Evolutionary conservation across 2,113 vertebrate species (phyloP).

Genomic region (Rousettus leschenaultii): DNA sequence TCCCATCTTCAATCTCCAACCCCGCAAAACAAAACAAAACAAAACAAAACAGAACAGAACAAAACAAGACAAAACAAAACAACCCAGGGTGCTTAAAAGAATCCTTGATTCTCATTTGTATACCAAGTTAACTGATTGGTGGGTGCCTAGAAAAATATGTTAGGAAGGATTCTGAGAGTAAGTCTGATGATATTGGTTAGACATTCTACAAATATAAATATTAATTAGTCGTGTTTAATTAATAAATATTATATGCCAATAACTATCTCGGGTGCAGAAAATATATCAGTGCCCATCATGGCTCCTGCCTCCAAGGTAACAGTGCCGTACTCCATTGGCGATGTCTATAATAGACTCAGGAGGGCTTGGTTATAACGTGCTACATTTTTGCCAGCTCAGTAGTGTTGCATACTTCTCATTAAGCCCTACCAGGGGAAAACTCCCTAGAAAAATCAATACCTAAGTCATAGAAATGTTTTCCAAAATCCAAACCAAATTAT

Average conservation of each 20-base stretch:
- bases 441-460: background rate
- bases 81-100: background rate
- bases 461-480: background rate
- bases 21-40: no score
- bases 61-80: no score
- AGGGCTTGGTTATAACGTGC: no score
- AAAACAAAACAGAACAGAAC: no score
- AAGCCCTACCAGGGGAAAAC: background rate
- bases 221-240: background rate
- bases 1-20: fast-evolving
- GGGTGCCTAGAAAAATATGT: background rate
- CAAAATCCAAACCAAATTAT: background rate
- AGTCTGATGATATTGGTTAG: background rate
- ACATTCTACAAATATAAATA: background rate
- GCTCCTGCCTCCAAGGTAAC: background rate
- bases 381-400: background rate
- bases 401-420: background rate
- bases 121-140: background rate
- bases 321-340: background rate
- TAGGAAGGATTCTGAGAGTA: background rate
- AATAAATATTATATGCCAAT: background rate
- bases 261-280: background rate
- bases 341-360: background rate
- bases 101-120: background rate
- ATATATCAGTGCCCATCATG: no score